phyloP scores from a whole-genome alignment of 1,140 invertebrate species.

The Caerostris extrusa region DNA sequence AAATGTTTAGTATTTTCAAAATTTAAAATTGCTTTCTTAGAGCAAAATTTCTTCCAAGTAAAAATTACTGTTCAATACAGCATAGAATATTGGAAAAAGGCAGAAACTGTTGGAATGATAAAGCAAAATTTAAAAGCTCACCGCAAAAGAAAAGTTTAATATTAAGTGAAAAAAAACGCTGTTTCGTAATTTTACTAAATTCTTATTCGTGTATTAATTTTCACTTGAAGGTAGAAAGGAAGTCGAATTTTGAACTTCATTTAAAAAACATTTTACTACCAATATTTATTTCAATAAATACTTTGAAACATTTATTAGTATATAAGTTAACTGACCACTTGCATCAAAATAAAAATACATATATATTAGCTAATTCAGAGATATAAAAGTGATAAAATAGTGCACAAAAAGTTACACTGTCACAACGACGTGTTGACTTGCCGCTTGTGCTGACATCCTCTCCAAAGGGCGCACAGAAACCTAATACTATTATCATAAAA shows the following conservation, averaged over 20 bases:
- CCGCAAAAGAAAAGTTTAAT: too few species aligned
- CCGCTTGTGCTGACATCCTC: constrained; percentile 49
- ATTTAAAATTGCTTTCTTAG: too few species aligned
- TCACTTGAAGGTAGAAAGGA: too few species aligned
- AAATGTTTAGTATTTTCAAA: too few species aligned
- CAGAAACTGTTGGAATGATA: too few species aligned
- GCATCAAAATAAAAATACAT: neutral
- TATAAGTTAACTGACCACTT: constrained; percentile 71
- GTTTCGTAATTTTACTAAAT: too few species aligned
- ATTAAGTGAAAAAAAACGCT: too few species aligned
- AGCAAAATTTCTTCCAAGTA: too few species aligned
- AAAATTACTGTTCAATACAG: too few species aligned
- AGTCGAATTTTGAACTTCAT: neutral
- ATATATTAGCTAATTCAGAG: constrained; percentile 62
- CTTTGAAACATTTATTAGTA: neutral
- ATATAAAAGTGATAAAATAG: constrained; percentile 69
- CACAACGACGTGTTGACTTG: constrained; percentile 75
- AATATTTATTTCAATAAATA: neutral
- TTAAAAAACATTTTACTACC: neutral
- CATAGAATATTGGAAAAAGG: too few species aligned
- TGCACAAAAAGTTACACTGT: constrained; percentile 77
- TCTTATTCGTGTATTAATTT: too few species aligned
- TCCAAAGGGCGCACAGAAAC: constrained; percentile 76
- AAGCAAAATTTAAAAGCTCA: too few species aligned
- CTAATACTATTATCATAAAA: constrained; percentile 77